Base-by-base conservation (phyloP, 2,888 invertebrate species). In the Enchytraeus crypticus region DNA sequence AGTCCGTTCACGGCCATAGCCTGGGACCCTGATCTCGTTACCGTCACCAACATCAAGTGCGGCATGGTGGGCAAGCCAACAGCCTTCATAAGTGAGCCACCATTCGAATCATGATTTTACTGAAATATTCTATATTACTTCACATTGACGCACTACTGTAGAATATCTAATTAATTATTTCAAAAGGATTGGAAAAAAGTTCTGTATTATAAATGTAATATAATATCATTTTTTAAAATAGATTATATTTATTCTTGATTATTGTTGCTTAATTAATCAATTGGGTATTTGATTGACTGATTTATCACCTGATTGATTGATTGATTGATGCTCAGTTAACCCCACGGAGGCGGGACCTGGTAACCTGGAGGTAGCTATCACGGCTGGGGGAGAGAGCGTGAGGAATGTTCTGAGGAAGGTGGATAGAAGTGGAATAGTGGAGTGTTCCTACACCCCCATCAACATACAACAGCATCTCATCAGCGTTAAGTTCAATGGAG, bases 301-400 rank as follows among this genome's bases (percentile, higher is more conserved):
- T 43, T 21, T 55, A 3, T 21, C 3, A 38, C 21, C 33, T 54
- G 21, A 54, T 54, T 4, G 32, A n/a, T 30, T 18, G 26, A 27
- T 57, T 45, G 33, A 53, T 33, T n/a, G 21, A 32, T 23, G n/a
- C n/a, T 38, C 75, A 92, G 92, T 97, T 80, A 95, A 97, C 80
- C 93, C 95, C 60, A 88, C 90, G 61, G 85, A 86, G 68, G 95
- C 96, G 23, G 92, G 96, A 66, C 93, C 95, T 53, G 96, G 96
- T 30, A 96, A 96, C 80, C 83, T 96, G 74, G 96, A 97, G 81
- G 96, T 97, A 58, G 95, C 96, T 64, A 95, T 97, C 0, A 92
- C 95, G 0, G 95, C 95, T 1, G 91, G 89, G 73, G 93, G 92
- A 18, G 87, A 92, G 73, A 96, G 96, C 80, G 96, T 97, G 21